Evolutionary conservation across 2,888 invertebrate genomes (phyloP).

Genomic region (Eilema caniola): DNA sequence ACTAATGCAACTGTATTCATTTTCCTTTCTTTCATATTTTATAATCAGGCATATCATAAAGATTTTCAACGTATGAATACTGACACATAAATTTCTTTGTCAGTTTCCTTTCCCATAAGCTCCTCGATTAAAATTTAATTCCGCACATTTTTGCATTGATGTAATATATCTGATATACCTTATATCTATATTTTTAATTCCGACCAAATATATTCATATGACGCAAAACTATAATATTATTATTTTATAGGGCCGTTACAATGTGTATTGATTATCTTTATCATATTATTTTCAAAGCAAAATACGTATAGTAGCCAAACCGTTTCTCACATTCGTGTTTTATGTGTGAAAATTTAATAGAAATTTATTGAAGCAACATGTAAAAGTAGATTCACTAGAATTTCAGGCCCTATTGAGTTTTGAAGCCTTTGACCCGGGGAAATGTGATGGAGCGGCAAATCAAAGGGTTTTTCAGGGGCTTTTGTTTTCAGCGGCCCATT

Average conservation of each 20-base stretch:
- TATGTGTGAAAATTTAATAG: slow-evolving; percentile 37
- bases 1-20: neutral
- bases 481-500: slow-evolving; percentile 72
- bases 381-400: slow-evolving; percentile 63
- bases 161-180: neutral
- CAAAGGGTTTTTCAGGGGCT: slow-evolving; percentile 81
- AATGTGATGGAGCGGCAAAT: slow-evolving; percentile 83
- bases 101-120: neutral
- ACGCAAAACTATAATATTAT: neutral
- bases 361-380: slow-evolving; percentile 53
- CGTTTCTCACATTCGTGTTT: slow-evolving; percentile 35
- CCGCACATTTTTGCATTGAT: neutral
- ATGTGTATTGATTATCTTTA: neutral
- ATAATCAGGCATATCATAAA: neutral
- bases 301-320: neutral
- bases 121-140: neutral
- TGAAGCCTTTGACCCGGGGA: slow-evolving; percentile 75
- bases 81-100: neutral
- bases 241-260: neutral
- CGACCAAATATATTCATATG: neutral
- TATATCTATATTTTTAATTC: neutral
- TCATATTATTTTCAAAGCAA: neutral
- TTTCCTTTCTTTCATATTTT: neutral
- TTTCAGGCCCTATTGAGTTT: slow-evolving; percentile 78
- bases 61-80: neutral